These are phyloP conservation scores for Chaetodon trifascialis DNA, from an alignment of 2,113 vertebrate species.

Conservation along the genomic window DNA sequence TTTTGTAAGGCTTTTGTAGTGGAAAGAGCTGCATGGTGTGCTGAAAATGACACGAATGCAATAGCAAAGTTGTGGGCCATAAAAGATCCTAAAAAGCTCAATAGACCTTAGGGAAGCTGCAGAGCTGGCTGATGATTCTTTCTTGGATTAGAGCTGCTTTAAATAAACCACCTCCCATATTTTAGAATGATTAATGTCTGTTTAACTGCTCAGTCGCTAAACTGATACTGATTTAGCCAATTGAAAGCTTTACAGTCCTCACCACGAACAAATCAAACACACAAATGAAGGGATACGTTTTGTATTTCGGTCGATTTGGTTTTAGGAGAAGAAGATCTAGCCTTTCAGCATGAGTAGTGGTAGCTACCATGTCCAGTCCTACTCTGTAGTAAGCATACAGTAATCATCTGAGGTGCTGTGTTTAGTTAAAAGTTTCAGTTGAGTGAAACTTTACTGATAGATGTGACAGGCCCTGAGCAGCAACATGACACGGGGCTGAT, in stretches of 20 bases:
- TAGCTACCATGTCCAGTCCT: background rate
- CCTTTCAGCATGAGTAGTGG: background rate
- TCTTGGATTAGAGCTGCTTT: background rate
- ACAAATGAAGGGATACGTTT: background rate
- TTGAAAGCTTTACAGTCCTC: background rate
- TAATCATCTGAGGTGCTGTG: background rate
- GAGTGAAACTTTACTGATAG: background rate
- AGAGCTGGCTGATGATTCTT: too few species aligned
- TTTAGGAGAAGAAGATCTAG: background rate
- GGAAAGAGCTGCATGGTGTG: background rate
- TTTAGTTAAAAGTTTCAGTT: background rate
- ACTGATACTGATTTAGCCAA: background rate
- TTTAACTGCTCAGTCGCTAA: background rate
- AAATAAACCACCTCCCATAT: background rate
- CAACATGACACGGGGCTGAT: background rate
- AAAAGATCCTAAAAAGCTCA: background rate
- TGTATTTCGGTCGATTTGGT: background rate
- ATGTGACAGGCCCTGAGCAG: slow-evolving; percentile 16
- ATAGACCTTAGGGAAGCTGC: too few species aligned
- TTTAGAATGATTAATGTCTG: background rate
- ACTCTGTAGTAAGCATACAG: background rate
- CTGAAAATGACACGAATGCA: background rate
- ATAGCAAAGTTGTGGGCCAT: background rate
- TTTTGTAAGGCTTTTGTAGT: background rate
- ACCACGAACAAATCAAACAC: background rate